A percentile compares a stretch with the other conserved stretches of the same genome.
Evolutionary conservation across 1,140 invertebrate genomes (phyloP).

Genomic region (Latrodectus geometricus): DNA sequence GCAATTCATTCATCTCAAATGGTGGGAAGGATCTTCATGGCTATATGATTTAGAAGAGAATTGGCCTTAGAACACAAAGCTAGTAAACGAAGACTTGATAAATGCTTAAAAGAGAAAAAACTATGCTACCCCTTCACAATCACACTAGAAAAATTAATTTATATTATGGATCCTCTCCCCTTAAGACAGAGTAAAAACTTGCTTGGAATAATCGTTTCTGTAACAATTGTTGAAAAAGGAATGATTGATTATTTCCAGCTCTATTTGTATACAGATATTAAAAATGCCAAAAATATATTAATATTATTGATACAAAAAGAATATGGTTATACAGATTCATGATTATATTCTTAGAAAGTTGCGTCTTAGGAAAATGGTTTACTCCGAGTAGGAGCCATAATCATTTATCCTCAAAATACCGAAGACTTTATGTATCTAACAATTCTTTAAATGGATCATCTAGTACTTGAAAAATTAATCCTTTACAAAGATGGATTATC

Average conservation of each 20-base stretch:
- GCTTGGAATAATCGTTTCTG: background rate
- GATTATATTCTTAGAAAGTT: background rate
- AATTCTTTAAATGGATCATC: background rate
- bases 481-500: background rate
- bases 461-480: background rate
- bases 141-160: background rate
- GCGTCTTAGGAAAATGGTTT: background rate
- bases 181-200: background rate
- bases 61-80: background rate
- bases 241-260: background rate
- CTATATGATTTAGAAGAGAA: too few species aligned
- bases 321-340: background rate
- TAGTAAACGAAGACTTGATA: background rate
- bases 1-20: background rate
- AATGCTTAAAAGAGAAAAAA: background rate
- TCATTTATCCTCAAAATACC: background rate
- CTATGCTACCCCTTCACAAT: background rate
- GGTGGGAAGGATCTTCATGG: slow-evolving; percentile 1
- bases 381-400: background rate
- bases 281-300: background rate
- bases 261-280: background rate
- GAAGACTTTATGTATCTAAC: background rate
- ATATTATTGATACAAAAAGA: background rate
- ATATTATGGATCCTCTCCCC: background rate
- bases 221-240: background rate